Evolutionary conservation across 2,113 vertebrate species (phyloP), one percentile per base, ranked within the genome.

Genomic region (Istiophorus platypterus): DNA sequence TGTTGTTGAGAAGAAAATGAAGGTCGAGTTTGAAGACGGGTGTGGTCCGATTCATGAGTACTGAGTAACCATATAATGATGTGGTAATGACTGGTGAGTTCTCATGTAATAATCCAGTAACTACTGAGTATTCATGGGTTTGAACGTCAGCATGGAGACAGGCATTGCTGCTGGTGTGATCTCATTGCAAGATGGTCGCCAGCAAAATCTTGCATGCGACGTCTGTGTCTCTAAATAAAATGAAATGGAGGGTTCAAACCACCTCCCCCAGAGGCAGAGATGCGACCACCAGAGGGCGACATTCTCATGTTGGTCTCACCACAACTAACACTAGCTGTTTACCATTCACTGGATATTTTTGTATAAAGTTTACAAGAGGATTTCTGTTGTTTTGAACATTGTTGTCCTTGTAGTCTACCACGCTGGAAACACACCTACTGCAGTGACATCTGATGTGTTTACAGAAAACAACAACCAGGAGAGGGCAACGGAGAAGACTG

Each of bases 211-310:
- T 67, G 13, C 2, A 72, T 54, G 5, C 37, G 27, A 45, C 15
- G 4, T 73, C 1, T 54, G 18, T 49, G 20, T 42, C 15, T 70
- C 7, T n/a, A 22, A 34, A 45, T 27, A 42, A 12, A 68, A 63
- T 52, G 1, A 58, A 7, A 76, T 42, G 12, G 13, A 57, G 15
- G 15, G 34, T 29, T 70, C 31, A 49, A 56, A 57, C 29, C 20
- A 29, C 27, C 4, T n/a, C 64, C 79, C 17, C 10, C 3, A 41
- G 52, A 72, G 13, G 18, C 6, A 49, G 15, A 65, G 56, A 34
- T 45, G 11, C 0, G 17, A n/a, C 89, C 86, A 88, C 42, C 42
- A 82, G 81, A 88, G 86, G 86, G 76, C 56, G 3, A 74, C 72
- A 82, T 58, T 57, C 1, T 65, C 54, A 45, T 17, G 0, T 56